Evolutionary conservation across 2,888 invertebrate species (phyloP).

Genomic region (Papilio elwesi): DNA sequence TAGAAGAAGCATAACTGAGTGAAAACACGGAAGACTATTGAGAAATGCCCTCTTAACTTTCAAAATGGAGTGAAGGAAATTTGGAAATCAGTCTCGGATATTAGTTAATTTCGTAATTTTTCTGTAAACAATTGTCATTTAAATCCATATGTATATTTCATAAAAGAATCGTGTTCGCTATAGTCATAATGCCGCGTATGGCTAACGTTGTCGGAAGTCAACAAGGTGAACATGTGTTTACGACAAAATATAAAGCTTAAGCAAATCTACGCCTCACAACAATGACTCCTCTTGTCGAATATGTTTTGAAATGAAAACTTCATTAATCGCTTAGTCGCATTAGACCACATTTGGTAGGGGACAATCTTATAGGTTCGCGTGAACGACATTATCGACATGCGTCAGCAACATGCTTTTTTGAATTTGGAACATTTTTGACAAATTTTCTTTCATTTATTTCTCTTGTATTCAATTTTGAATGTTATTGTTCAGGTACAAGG

Average conservation of each 20-base stretch:
- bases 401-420: no score
- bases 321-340: no score
- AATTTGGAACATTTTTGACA: no score
- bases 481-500: no score
- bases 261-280: slow-evolving; percentile 31
- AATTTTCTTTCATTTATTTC: no score
- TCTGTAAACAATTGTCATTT: slow-evolving; percentile 13
- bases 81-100: background rate
- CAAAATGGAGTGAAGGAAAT: background rate
- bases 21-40: no score
- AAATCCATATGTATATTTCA: background rate
- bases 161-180: slow-evolving; percentile 4
- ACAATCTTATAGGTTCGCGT: no score
- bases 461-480: no score
- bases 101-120: slow-evolving; percentile 5
- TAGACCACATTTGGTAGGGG: no score
- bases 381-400: no score
- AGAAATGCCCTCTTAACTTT: no score
- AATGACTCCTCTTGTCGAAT: slow-evolving; percentile 28
- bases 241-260: slow-evolving; percentile 28
- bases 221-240: slow-evolving; percentile 28
- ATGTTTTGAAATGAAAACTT: background rate
- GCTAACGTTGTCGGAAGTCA: slow-evolving; percentile 26
- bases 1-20: no score
- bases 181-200: slow-evolving; percentile 1